Conservation (phyloP, 2,888 invertebrate species). For the Petrolisthes manimaculis region DNA sequence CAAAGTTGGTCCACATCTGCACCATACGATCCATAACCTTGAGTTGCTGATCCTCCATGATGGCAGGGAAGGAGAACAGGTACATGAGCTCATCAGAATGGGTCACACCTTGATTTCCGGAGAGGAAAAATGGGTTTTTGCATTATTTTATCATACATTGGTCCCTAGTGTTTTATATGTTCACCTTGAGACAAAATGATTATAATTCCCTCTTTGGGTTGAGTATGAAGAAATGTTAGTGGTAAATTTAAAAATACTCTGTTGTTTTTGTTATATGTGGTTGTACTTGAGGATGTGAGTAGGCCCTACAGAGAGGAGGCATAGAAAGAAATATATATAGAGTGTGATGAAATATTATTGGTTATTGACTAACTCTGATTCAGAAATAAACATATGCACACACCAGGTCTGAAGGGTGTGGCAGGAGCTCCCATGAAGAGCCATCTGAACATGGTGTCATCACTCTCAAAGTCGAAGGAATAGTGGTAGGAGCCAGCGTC, state of each 20-base stretch:
- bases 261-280: too few species aligned
- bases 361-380: background rate
- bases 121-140: too few species aligned
- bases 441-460: constrained; percentile 50
- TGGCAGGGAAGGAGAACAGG: constrained; percentile 49
- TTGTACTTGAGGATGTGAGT: too few species aligned
- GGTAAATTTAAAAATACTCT: too few species aligned
- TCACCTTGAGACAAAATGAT: too few species aligned
- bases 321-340: too few species aligned
- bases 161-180: too few species aligned
- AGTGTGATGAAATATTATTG: background rate
- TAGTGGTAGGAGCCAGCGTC: constrained; percentile 47
- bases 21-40: constrained; percentile 45
- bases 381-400: background rate
- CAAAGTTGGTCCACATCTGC: constrained; percentile 61
- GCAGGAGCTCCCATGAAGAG: constrained; percentile 33
- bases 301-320: too few species aligned
- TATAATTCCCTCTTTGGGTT: too few species aligned
- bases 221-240: too few species aligned
- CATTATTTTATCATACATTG: too few species aligned
- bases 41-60: constrained; percentile 16
- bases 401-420: constrained; percentile 41
- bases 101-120: constrained; percentile 41
- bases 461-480: constrained; percentile 59
- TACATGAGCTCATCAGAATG: constrained; percentile 62